These are phyloP conservation scores for Spisula solida DNA, from an alignment of 2,888 invertebrate species.

Conservation along the genomic window DNA sequence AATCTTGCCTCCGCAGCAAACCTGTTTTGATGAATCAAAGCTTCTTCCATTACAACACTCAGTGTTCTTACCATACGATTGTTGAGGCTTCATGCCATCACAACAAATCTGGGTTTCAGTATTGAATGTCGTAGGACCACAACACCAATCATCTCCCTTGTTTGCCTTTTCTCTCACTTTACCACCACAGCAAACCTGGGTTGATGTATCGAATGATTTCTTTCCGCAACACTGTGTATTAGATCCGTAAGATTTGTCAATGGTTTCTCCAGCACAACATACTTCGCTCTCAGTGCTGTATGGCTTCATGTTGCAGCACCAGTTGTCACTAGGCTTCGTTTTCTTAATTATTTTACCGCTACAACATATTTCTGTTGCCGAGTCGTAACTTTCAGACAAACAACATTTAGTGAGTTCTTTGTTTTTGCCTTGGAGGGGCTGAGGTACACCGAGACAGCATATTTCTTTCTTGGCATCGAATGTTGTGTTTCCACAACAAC, in stretches of 20 bases:
- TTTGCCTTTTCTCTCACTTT: conserved; percentile 52
- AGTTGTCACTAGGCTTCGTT: conserved; percentile 53
- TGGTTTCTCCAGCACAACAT: conserved; percentile 58
- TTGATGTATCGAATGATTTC: conserved; percentile 49
- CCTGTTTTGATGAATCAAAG: conserved; percentile 44
- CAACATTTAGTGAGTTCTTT: conserved; percentile 61
- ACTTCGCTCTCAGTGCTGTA: conserved; percentile 56
- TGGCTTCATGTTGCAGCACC: conserved; percentile 59
- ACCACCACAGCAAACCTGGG: conserved; percentile 60
- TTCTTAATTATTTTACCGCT: conserved; percentile 60
- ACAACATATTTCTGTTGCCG: conserved; percentile 58
- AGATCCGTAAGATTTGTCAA: conserved; percentile 46
- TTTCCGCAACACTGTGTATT: conserved; percentile 61
- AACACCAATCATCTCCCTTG: conserved; percentile 60
- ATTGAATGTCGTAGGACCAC: conserved; percentile 58
- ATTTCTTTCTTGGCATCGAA: conserved; percentile 45
- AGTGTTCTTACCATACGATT: conserved; percentile 44
- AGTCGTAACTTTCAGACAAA: conserved; percentile 55
- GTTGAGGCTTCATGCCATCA: conserved; percentile 63
- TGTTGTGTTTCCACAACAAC: conserved; percentile 54
- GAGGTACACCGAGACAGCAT: conserved; percentile 51
- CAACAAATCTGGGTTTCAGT: conserved; percentile 54
- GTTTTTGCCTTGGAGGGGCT: conserved; percentile 47
- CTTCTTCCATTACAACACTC: conserved; percentile 57
- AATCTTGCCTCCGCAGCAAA: conserved; percentile 58